Conservation (phyloP, 37 sponge, comb jelly and placozoan species). For the Theonella swinhoei region DNA sequence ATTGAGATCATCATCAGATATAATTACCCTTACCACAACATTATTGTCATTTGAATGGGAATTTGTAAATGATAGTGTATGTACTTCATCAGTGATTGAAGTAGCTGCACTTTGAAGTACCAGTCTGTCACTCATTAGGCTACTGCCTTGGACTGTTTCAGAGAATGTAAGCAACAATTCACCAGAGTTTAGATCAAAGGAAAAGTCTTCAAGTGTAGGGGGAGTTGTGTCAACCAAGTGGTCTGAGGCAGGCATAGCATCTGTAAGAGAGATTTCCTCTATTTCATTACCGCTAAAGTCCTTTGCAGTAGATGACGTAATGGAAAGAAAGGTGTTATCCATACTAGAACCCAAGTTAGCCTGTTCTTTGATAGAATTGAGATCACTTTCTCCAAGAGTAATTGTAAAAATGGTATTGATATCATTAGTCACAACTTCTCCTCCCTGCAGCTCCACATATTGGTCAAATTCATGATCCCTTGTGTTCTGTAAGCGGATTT, state of each 20-base stretch:
- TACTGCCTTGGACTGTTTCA: constrained; percentile 64
- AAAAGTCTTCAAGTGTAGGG: constrained; percentile 48
- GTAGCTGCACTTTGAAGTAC: constrained; percentile 37
- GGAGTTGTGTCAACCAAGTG: constrained; percentile 54
- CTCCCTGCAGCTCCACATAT: constrained; percentile 24
- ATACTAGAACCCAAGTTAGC: constrained; percentile 55
- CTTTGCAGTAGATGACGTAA: constrained; percentile 43
- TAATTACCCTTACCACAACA: constrained; percentile 31
- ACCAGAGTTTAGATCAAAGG: constrained; percentile 62
- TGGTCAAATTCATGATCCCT: constrained; percentile 5
- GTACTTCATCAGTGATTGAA: constrained; percentile 7
- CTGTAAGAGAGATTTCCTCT: background rate
- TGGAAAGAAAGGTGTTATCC: constrained; percentile 72
- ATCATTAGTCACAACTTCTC: constrained; percentile 24
- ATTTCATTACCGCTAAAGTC: constrained; percentile 76
- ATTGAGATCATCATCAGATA: constrained; percentile 61
- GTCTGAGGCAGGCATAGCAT: constrained; percentile 27
- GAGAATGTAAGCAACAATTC: constrained; percentile 68
- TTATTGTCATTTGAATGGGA: constrained; percentile 26
- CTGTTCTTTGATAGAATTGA: constrained; percentile 61
- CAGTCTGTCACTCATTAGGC: constrained; percentile 41
- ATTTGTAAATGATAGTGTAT: constrained; percentile 25
- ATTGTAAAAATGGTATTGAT: constrained; percentile 47
- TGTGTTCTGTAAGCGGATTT: constrained; percentile 62
- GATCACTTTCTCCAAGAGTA: constrained; percentile 37